phyloP scores from a whole-genome alignment of 2,113 vertebrate species.

The Engraulis encrasicolus region DNA sequence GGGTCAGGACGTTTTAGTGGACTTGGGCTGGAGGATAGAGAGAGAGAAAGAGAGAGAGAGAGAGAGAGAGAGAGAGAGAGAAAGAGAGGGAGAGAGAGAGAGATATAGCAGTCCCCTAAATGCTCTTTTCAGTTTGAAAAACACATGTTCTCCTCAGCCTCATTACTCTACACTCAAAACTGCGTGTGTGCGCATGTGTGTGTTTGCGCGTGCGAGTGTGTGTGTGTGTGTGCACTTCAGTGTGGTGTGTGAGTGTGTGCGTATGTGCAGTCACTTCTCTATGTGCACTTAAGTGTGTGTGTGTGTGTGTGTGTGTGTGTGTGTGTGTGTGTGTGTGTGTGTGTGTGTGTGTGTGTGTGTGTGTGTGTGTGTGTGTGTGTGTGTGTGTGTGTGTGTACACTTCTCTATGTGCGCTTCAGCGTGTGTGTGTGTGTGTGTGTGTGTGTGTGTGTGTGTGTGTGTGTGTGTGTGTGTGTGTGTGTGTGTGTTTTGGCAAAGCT shows the following conservation, averaged over 20 bases:
- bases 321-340: too few species aligned
- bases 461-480: conserved; percentile 8
- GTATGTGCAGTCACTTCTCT: too few species aligned
- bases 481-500: not conserved
- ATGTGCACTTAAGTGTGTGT: too few species aligned
- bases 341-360: too few species aligned
- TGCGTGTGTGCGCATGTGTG: not conserved
- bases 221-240: too few species aligned
- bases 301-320: too few species aligned
- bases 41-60: not conserved
- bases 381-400: too few species aligned
- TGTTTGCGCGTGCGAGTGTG: not conserved
- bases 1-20: not conserved
- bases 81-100: not conserved
- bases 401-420: too few species aligned
- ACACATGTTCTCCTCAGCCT: not conserved
- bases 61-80: not conserved
- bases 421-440: not conserved
- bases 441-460: not conserved
- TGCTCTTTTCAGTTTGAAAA: not conserved
- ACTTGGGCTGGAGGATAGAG: not conserved
- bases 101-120: not conserved
- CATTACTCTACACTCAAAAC: not conserved
- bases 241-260: too few species aligned
- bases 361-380: too few species aligned